Base-by-base conservation (phyloP, 2,888 invertebrate genomes). In the Lissocephala sabroskyi region DNA sequence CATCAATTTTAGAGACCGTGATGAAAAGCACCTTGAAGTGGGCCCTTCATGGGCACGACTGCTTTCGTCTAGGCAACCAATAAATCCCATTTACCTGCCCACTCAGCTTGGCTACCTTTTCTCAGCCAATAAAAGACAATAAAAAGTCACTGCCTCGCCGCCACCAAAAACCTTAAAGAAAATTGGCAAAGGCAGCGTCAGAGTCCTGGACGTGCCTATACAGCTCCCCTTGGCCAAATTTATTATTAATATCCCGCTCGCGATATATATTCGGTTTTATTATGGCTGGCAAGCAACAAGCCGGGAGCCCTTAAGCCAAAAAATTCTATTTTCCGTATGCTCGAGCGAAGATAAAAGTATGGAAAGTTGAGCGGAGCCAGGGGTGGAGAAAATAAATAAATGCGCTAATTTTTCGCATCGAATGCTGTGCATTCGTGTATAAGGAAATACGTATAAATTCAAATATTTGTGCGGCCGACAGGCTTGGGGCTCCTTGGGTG, bases 371-470 rank as follows among this genome's bases (percentile, higher is more conserved):
- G 29, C 10, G 11, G n/a, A 13, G 33, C 26, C 18, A 29, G 4
- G 10, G 26, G 36, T 30, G 42, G 37, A 33, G 30, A 36, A 48
- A 29, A n/a, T n/a, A n/a, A 49, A 63, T 59, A 65, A 64, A 60
- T 61, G 52, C 65, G 59, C 59, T 65, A 65, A 68, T 75, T 73
- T 68, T 61, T 40, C 73, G 65, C 73, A 59, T 70, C 73, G 59
- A 65, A 57, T 56, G 56, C 46, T 57, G 51, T 41, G 65, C 66
- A 62, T 59, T 73, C 73, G 73, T 66, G 68, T 57, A 56, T 57
- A 39, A 68, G 56, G 52, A 41, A 59, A 55, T 52, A n/a, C n/a
- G n/a, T n/a, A 61, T 51, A 62, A 56, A 63, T 65, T 63, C 58
- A 46, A 59, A 65, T 58, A 58, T 56, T 35, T 43, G 5, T 16